A percentile compares a stretch with the other conserved stretches of the same genome.
Evolutionary conservation across 2,888 invertebrate genomes (phyloP).

Genomic region (Leptinotarsa juncta): DNA sequence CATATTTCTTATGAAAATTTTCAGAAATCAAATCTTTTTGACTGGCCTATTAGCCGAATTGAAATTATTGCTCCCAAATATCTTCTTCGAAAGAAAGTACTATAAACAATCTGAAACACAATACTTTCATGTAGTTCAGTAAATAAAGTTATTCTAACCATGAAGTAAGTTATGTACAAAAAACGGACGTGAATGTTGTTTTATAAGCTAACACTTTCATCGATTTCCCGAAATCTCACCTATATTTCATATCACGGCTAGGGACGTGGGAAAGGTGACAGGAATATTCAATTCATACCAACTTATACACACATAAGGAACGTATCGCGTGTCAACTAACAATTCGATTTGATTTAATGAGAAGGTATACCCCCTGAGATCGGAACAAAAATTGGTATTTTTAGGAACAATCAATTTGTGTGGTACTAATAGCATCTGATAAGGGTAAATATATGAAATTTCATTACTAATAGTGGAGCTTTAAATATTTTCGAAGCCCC

Average conservation of each 20-base stretch:
- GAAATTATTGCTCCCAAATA: too few relatives aligned
- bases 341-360: conserved; percentile 35
- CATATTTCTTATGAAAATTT: too few relatives aligned
- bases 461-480: conserved; percentile 42
- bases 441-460: conserved; percentile 41
- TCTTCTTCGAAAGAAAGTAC: too few relatives aligned
- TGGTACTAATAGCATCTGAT: conserved; percentile 44
- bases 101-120: too few relatives aligned
- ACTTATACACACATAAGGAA: conserved; percentile 23
- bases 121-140: too few relatives aligned
- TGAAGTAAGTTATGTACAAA: too few relatives aligned
- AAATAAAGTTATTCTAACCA: too few relatives aligned
- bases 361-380: conserved; percentile 28
- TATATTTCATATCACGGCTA: not conserved
- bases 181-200: too few relatives aligned
- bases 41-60: too few relatives aligned
- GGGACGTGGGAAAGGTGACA: conserved; percentile 3
- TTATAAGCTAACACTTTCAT: not conserved
- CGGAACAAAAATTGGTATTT: conserved; percentile 41
- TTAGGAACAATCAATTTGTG: conserved; percentile 47
- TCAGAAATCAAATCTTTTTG: too few relatives aligned
- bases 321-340: conserved; percentile 35
- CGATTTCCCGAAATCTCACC: not conserved
- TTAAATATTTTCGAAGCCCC: conserved; percentile 38
- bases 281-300: conserved; percentile 14